Conservation (phyloP, 2,113 vertebrate genomes). For the Hucho hucho region DNA sequence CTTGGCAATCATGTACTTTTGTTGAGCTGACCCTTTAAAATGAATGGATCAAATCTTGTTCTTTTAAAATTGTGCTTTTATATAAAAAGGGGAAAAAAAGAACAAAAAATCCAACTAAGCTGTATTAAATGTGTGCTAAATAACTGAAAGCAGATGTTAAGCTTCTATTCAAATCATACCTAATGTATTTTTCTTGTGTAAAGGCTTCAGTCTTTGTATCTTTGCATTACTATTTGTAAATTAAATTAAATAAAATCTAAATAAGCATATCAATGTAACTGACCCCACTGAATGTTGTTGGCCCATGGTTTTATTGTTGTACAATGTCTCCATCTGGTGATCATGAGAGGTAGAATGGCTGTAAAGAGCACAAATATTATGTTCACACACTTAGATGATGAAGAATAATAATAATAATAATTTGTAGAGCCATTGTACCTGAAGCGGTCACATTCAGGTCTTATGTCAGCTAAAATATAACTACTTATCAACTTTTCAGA, state of each 20-base stretch:
- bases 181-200: conserved; percentile 73
- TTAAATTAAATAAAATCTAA: conserved; percentile 79
- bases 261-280: conserved; percentile 14
- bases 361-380: not conserved
- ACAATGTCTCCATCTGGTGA: conserved; percentile 51
- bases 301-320: not conserved
- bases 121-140: conserved; percentile 63
- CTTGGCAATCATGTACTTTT: conserved; percentile 64
- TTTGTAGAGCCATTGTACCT: too few relatives aligned
- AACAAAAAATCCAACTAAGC: conserved; percentile 56
- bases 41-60: conserved; percentile 51
- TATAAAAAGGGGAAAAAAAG: conserved; percentile 40
- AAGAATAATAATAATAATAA: too few relatives aligned
- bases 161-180: conserved; percentile 69
- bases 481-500: not conserved
- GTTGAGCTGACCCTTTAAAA: conserved; percentile 71
- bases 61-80: conserved; percentile 64
- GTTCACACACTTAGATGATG: not conserved
- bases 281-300: not conserved
- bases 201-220: conserved; percentile 88
- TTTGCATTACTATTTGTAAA: conserved; percentile 91
- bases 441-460: not conserved
- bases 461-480: not conserved
- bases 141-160: conserved; percentile 53
- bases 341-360: not conserved